phyloP scores from a whole-genome alignment of 2,888 invertebrate species.

The Zootermopsis nevadensis region DNA sequence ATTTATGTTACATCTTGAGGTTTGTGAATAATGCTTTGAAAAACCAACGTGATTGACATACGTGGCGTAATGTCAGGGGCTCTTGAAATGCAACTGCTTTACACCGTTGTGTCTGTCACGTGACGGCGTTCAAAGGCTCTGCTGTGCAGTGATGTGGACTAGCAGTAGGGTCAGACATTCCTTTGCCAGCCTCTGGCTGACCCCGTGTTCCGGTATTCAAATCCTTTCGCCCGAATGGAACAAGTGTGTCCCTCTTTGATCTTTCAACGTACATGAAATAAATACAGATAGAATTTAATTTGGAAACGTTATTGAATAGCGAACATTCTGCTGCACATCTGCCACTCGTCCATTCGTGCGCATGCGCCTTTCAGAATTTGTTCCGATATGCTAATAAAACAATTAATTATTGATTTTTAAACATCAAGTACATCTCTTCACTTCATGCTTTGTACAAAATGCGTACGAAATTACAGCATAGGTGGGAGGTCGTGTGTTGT shows the following conservation, averaged over 20 bases:
- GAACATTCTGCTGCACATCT: background rate
- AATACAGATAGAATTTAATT: constrained; percentile 8
- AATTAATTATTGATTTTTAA: too few relatives aligned
- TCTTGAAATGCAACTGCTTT: background rate
- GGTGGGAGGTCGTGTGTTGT: too few relatives aligned
- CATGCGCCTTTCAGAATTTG: too few relatives aligned
- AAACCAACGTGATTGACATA: too few relatives aligned
- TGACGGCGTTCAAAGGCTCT: background rate
- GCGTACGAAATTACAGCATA: too few relatives aligned
- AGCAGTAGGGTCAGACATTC: background rate
- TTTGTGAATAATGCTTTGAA: too few relatives aligned
- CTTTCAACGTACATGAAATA: background rate
- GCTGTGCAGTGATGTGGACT: background rate
- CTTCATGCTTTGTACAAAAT: too few relatives aligned
- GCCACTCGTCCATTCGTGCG: too few relatives aligned
- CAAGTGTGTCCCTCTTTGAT: background rate
- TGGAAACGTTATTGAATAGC: constrained; percentile 13
- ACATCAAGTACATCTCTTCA: too few relatives aligned
- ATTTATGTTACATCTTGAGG: too few relatives aligned
- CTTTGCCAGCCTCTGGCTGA: background rate
- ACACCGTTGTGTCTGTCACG: background rate
- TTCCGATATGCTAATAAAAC: too few relatives aligned
- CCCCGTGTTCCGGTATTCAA: background rate
- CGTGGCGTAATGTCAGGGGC: too few relatives aligned
- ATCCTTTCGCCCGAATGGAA: constrained; percentile 13